phyloP scores from a whole-genome alignment of 2,888 invertebrate genomes.

The Drosophila anomalata region DNA sequence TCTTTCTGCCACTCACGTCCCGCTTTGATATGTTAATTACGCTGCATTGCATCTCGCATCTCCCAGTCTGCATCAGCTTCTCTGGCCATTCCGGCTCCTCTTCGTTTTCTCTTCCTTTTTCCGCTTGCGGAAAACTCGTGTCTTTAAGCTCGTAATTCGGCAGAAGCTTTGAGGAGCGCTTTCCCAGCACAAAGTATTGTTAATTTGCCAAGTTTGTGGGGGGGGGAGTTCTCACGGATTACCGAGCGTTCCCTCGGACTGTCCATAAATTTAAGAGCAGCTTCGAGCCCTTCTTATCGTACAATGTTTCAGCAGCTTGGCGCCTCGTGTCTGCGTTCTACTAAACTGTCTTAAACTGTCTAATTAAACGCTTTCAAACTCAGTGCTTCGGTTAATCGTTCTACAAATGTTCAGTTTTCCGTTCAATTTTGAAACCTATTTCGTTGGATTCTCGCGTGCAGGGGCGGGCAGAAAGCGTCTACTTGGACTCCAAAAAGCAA shows the following conservation, averaged over 20 bases:
- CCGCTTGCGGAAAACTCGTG: conserved; percentile 7
- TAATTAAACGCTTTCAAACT: conserved; percentile 19
- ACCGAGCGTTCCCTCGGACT: neutral
- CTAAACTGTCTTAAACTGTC: conserved; percentile 7
- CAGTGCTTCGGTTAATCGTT: conserved; percentile 1
- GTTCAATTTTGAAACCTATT: conserved; percentile 51
- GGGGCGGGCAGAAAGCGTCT: conserved; percentile 14
- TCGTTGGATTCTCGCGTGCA: conserved; percentile 39
- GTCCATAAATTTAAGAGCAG: too few relatives aligned
- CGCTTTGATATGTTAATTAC: conserved; percentile 56
- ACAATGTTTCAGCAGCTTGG: neutral
- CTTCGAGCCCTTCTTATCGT: too few relatives aligned
- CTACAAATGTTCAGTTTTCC: neutral
- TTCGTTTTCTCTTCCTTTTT: conserved; percentile 12
- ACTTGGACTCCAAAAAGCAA: conserved; percentile 18
- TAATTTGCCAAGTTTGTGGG: conserved; percentile 9
- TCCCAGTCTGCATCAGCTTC: conserved; percentile 1
- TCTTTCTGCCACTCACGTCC: conserved; percentile 6
- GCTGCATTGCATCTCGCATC: conserved; percentile 22
- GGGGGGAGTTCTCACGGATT: neutral
- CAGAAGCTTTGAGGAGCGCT: conserved; percentile 26
- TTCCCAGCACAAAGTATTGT: conserved; percentile 28
- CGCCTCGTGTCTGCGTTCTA: neutral
- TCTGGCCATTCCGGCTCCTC: conserved; percentile 5
- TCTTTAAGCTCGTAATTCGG: conserved; percentile 18